Evolutionary conservation across 2,113 vertebrate genomes (phyloP), one percentile per base, ranked within the genome.

Genomic region (Pyrgilauda ruficollis): DNA sequence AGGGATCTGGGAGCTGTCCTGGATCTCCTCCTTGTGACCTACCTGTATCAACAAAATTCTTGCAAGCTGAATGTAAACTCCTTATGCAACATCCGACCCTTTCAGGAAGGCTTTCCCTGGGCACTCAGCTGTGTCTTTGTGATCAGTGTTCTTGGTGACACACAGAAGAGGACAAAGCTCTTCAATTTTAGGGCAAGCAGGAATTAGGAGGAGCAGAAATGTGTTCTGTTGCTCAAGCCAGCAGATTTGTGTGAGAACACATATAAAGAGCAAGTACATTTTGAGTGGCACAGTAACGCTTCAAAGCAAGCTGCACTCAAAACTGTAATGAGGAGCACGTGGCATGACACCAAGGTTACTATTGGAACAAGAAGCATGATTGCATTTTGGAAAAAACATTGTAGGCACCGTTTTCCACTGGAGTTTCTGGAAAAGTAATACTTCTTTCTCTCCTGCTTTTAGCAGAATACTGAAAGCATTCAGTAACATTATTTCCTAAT

Each of bases 51-150:
- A 69, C 52, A 47, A 55, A 74, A 70, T 39, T 39, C 21, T 63
- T 81, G 31, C 55, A 41, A 30, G 35, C 6, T 41, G 22, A 55
- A 19, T 43, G 28, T 11, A 56, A 81, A 69, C 15, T 56, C 31
- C 23, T 73, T 23, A 2, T n/a, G 43, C 8, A 79, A 26, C 2
- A 4, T 21, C 23, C 2, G 5, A 19, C 0, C 3, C 52, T 30
- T 69, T 82, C 44, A 52, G 46, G 46, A 76, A 69, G 7, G 13
- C 22, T 82, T 79, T 73, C 41, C 23, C 55, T 27, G 43, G 33
- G 22, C 31, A 10, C 16, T 64, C 2, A 3, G 6, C 37, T 56
- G 63, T 35, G 43, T 13, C 21, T 66, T 56, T 61, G 67, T 20
- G 8, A 16, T 46, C 19, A 16, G 7, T 75, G 73, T 13, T 67